Base-by-base conservation (phyloP, 2,888 invertebrate genomes). In the Drosophila macrothrix region DNA sequence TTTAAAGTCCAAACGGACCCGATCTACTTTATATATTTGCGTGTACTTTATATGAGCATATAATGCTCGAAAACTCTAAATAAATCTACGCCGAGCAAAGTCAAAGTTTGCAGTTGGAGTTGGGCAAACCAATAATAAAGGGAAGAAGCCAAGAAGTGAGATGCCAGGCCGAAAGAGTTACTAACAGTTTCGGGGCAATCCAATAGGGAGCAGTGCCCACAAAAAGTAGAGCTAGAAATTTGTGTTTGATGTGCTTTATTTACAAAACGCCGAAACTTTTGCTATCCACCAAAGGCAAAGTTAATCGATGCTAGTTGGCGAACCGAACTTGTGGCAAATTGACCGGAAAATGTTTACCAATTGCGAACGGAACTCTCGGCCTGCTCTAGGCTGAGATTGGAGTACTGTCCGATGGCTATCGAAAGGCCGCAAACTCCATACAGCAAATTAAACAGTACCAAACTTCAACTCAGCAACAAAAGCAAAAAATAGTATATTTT, bases 291-390 rank as follows among this genome's bases (percentile, higher is more conserved):
- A 62, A 68, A 67, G 63, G 69, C 73, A 86, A 87, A 87, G 86
- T 87, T 87, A 87, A 87, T 87, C 87, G 88, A 84, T 79, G 89
- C 71, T 75, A 73, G 78, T 79, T 76, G 76, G 61, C 56, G 53
- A 62, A 71, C 70, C 67, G 28, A 79, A 78, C 68, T 83, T 79
- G 31, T 70, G 72, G 71, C 85, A 87, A 88, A 87, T 87, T 87
- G 86, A 88, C 82, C 86, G 89, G 86, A 87, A 87, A 87, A 87
- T 87, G 86, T 87, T 87, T 88, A 84, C 86, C 89, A 89, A 87
- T 87, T 87, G 88, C 75, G 64, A 78, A 74, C 80, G 84, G 76
- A 85, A 82, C 76, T 73, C 53, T 50, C 53, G 22, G 37, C 43
- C 56, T 31, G 37, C 55, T 61, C 71, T 58, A 55, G 60, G 58